phyloP scores from a whole-genome alignment of 2,888 invertebrate species.

The Oscheius sp. region DNA sequence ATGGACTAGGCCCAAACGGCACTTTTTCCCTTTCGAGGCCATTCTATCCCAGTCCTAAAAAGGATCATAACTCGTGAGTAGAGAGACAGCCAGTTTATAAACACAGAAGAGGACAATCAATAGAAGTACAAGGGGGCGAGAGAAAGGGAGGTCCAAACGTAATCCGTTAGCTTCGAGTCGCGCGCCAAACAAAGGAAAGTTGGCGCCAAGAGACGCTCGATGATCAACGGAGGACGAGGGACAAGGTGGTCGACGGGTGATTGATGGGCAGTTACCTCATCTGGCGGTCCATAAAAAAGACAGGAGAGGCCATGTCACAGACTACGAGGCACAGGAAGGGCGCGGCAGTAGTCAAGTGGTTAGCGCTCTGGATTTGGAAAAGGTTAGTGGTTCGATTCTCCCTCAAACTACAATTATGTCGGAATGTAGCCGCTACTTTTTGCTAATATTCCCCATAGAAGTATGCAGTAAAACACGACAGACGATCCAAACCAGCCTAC shows the following conservation, averaged over 20 bases:
- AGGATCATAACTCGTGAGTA: neutral
- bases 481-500: no score
- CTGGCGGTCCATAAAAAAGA: no score
- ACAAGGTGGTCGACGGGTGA: neutral
- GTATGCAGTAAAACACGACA: no score
- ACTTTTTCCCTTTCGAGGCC: slow-evolving; percentile 17
- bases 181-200: slow-evolving; percentile 34
- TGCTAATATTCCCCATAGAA: no score
- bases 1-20: slow-evolving; percentile 12
- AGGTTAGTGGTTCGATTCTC: no score
- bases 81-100: neutral
- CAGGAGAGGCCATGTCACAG: no score
- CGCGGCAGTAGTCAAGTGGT: no score
- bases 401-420: no score
- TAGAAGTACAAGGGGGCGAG: slow-evolving; percentile 27
- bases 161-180: slow-evolving; percentile 38
- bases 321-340: no score
- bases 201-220: slow-evolving; percentile 29
- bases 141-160: slow-evolving; percentile 31
- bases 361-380: no score
- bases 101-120: slow-evolving; percentile 24
- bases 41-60: neutral
- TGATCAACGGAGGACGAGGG: neutral
- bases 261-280: neutral
- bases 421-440: no score